Conservation (phyloP, 2,797 vertebrate genomes). For the Taeniopygia guttata region DNA sequence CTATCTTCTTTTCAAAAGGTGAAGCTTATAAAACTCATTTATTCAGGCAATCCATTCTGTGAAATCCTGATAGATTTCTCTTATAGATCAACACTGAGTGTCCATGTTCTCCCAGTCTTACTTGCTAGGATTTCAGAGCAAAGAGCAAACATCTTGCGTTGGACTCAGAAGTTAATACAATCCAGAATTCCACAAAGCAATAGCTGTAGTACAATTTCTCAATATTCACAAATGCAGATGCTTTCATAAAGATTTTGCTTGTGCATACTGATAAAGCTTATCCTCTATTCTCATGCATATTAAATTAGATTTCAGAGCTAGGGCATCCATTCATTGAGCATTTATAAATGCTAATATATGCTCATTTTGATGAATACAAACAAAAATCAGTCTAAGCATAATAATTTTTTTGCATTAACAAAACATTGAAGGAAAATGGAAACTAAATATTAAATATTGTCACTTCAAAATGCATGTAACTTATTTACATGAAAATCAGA, state of each 20-base stretch:
- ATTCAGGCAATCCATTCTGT: neutral
- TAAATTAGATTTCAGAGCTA: conserved; percentile 56
- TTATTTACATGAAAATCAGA: conserved; percentile 33
- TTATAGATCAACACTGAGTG: neutral
- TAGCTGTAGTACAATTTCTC: neutral
- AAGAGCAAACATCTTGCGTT: neutral
- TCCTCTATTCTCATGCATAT: conserved; percentile 46
- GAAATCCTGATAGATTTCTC: neutral
- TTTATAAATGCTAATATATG: conserved; percentile 67
- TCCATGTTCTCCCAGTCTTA: neutral
- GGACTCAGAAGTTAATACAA: neutral
- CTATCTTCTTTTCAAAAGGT: neutral
- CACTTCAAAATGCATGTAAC: neutral
- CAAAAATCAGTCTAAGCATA: conserved; percentile 52
- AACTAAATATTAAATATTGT: conserved; percentile 44
- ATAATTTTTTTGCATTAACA: conserved; percentile 44
- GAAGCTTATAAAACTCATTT: neutral
- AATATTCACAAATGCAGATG: conserved; percentile 6
- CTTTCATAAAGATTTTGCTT: conserved; percentile 41
- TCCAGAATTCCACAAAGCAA: neutral
- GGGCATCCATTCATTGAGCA: conserved; percentile 35
- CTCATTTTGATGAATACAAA: conserved; percentile 61
- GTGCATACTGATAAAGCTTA: conserved; percentile 49
- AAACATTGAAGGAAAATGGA: conserved; percentile 36
- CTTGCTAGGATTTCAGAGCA: neutral